Percentiles rank a stretch among this genome's conserved stretches.
Conservation (phyloP, 2,797 vertebrate species). For the Paedocypris micromegethes region DNA sequence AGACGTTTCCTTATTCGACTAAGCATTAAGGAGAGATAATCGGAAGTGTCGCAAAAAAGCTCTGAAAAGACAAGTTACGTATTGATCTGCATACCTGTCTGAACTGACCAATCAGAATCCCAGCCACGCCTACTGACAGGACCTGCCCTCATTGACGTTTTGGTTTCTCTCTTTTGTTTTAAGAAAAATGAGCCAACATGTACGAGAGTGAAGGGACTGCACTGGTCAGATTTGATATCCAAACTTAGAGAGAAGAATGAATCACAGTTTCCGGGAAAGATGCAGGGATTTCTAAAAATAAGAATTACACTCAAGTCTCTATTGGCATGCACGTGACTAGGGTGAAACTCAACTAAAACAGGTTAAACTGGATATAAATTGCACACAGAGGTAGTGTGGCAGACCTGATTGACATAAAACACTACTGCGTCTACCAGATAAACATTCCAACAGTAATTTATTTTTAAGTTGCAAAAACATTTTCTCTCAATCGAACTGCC, state of each 20-base stretch:
- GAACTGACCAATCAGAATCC: constrained; percentile 4
- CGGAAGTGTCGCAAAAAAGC: constrained; percentile 13
- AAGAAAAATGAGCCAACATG: neutral
- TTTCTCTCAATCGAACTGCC: too few species aligned
- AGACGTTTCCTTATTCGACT: neutral
- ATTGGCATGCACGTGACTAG: neutral
- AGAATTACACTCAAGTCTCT: neutral
- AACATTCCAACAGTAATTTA: too few species aligned
- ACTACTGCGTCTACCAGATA: neutral
- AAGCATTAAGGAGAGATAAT: too few species aligned
- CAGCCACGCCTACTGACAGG: too few species aligned
- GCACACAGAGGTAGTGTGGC: neutral
- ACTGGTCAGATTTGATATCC: neutral
- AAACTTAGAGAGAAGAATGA: too few species aligned
- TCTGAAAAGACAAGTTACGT: neutral
- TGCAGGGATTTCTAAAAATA: neutral
- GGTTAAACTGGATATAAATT: neutral
- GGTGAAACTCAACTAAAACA: neutral
- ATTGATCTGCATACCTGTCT: neutral
- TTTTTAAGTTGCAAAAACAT: too few species aligned
- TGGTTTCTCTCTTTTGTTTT: constrained; percentile 14
- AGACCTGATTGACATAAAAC: neutral
- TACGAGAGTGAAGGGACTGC: neutral
- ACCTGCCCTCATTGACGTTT: neutral
- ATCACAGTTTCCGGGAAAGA: neutral